phyloP scores from a whole-genome alignment of 1,140 invertebrate genomes.

The Lepidurus couesii region DNA sequence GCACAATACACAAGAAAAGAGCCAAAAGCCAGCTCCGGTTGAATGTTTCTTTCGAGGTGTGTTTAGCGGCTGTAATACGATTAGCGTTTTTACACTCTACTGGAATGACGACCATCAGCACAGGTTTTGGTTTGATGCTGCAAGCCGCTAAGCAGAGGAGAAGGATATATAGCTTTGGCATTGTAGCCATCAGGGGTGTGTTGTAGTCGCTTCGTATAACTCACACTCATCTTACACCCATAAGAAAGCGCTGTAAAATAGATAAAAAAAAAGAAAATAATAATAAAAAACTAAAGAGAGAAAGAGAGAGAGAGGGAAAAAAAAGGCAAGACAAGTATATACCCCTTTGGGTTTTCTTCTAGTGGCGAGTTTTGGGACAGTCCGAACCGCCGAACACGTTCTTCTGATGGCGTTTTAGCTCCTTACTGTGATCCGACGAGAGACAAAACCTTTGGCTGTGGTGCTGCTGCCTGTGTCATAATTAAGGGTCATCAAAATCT shows the following conservation, averaged over 20 bases:
- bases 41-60: slow-evolving; percentile 14
- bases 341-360: background rate
- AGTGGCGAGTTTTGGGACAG: background rate
- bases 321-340: background rate
- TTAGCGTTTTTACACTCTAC: slow-evolving; percentile 19
- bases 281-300: background rate
- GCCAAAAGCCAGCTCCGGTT: background rate
- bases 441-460: slow-evolving; percentile 9
- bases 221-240: slow-evolving; percentile 21
- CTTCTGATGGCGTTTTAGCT: slow-evolving; percentile 8
- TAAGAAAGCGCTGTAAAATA: slow-evolving; percentile 12
- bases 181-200: slow-evolving; percentile 13
- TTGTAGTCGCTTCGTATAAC: slow-evolving; percentile 22
- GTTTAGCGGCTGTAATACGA: slow-evolving; percentile 21
- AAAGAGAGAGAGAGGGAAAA: background rate
- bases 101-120: slow-evolving; percentile 21
- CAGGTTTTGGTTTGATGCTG: background rate
- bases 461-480: slow-evolving; percentile 17
- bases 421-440: background rate
- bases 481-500: slow-evolving; percentile 22
- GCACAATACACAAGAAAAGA: background rate
- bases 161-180: slow-evolving; percentile 11
- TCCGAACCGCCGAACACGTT: background rate
- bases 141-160: background rate
- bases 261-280: background rate